phyloP scores from a whole-genome alignment of 1,140 invertebrate genomes.

The Aricia agestis region DNA sequence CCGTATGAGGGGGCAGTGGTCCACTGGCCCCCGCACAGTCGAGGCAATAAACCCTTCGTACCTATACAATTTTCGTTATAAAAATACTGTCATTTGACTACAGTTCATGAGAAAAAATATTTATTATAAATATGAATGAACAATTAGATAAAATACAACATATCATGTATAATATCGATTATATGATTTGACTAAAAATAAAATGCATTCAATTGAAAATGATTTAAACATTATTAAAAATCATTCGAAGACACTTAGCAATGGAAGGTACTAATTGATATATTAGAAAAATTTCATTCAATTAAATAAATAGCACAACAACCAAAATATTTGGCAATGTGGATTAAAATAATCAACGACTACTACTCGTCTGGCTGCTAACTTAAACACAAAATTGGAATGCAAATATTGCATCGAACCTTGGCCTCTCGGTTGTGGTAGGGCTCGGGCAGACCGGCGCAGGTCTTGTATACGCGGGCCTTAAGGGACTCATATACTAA shows the following conservation, averaged over 20 bases:
- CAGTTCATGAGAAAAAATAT: conserved; percentile 72
- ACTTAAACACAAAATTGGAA: conserved; percentile 73
- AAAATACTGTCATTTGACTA: conserved; percentile 79
- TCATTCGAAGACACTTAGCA: conserved; percentile 61
- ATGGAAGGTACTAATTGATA: conserved; percentile 70
- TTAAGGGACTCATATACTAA: conserved; percentile 42
- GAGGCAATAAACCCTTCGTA: conserved; percentile 62
- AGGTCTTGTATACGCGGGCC: conserved; percentile 16
- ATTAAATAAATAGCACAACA: conserved; percentile 74
- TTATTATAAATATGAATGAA: conserved; percentile 66
- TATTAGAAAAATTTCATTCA: conserved; percentile 46
- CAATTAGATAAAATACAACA: conserved; percentile 69
- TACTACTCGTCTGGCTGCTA: conserved; percentile 60
- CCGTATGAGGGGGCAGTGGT: conserved; percentile 17
- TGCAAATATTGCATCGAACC: conserved; percentile 74
- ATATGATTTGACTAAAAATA: conserved; percentile 74
- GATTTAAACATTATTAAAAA: conserved; percentile 67
- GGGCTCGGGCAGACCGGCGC: conserved; percentile 17
- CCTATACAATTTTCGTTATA: conserved; percentile 75
- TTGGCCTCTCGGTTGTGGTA: conserved; percentile 44
- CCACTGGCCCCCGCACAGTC: conserved; percentile 30
- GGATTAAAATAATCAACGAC: conserved; percentile 69
- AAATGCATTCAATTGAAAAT: conserved; percentile 74
- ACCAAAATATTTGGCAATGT: conserved; percentile 74
- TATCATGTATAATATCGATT: conserved; percentile 65